A percentile compares a stretch with the other conserved stretches of the same genome.
phyloP scores from a whole-genome alignment of 2,888 invertebrate genomes.

The Limnephilus rhombicus region DNA sequence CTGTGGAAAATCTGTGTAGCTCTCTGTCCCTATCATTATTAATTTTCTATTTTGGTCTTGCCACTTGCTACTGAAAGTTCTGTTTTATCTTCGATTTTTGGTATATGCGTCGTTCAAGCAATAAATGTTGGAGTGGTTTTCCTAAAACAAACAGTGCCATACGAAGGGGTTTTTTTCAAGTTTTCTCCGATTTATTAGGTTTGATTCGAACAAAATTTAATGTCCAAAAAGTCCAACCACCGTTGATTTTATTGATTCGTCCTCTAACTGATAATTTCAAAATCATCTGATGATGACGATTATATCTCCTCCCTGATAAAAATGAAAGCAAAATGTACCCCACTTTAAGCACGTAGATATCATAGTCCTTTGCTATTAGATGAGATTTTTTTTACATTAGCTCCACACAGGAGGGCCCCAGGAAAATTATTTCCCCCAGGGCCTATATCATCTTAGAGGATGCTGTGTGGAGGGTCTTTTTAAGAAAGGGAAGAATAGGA shows the following conservation, averaged over 20 bases:
- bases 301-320: not conserved
- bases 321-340: not conserved
- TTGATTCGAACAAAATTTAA: too few relatives aligned
- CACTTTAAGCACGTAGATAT: not conserved
- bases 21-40: not conserved
- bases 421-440: too few relatives aligned
- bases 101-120: not conserved
- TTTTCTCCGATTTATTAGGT: not conserved
- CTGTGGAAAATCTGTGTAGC: too few relatives aligned
- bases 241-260: not conserved
- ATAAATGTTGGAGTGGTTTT: not conserved
- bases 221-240: not conserved
- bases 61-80: not conserved
- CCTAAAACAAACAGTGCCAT: not conserved
- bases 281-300: not conserved
- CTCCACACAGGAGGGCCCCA: too few relatives aligned
- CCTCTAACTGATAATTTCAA: not conserved
- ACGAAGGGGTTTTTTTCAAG: not conserved
- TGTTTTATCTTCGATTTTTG: not conserved
- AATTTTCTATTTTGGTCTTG: not conserved
- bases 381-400: not conserved
- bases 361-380: not conserved
- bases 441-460: too few relatives aligned
- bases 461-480: too few relatives aligned
- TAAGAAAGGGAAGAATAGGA: too few relatives aligned